These are phyloP conservation scores for Pseudorectes ferrugineus DNA, from an alignment of 2,113 vertebrate genomes.

Conservation along the genomic window DNA sequence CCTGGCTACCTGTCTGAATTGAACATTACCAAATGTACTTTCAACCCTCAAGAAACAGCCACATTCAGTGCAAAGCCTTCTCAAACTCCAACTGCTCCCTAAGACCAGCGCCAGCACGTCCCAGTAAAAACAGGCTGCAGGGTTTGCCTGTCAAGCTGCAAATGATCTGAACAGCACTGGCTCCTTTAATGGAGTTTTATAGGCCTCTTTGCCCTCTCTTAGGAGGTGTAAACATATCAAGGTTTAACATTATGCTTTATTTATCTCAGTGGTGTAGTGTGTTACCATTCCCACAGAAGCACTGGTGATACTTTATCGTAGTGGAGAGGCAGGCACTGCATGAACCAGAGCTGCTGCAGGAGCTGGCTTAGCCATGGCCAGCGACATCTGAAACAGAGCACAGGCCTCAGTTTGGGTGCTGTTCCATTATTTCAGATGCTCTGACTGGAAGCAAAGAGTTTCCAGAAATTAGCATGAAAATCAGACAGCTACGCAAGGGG, in stretches of 20 bases:
- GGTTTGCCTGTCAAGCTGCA: constrained; percentile 11
- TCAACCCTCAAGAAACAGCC: background rate
- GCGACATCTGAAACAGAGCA: background rate
- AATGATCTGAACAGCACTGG: background rate
- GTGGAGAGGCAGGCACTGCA: background rate
- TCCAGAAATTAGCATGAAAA: background rate
- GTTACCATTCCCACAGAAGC: background rate
- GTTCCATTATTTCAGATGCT: background rate
- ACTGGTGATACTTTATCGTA: background rate
- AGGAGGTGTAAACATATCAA: constrained; percentile 10
- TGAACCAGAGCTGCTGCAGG: background rate
- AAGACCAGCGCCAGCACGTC: background rate
- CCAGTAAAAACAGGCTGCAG: background rate
- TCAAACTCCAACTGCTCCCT: background rate
- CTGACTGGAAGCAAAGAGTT: background rate
- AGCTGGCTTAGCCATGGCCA: background rate
- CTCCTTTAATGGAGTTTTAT: constrained; percentile 1
- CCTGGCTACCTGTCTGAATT: background rate
- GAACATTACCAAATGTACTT: background rate
- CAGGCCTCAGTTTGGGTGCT: background rate
- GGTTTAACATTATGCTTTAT: background rate
- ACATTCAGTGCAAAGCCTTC: background rate
- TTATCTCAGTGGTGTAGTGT: constrained; percentile 11
- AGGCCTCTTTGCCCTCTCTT: background rate
- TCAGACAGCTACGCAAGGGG: background rate